These are phyloP conservation scores for Tetragonula clypearis DNA, from an alignment of 1,140 invertebrate genomes.

Conservation along the genomic window DNA sequence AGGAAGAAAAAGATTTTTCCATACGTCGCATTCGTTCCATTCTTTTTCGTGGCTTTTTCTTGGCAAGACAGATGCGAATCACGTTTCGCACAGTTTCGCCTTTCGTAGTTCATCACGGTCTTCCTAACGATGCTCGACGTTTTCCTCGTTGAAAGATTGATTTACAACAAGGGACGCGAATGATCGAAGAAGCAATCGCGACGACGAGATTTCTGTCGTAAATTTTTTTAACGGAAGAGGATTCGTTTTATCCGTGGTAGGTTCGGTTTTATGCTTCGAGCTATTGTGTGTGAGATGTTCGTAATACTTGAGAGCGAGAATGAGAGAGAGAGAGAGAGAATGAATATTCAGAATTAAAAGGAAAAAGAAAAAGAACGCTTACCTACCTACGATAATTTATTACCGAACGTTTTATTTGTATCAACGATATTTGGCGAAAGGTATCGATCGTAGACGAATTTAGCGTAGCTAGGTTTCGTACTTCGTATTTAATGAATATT, in stretches of 20 bases:
- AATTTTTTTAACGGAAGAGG: slow-evolving; percentile 30
- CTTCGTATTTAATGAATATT: slow-evolving; percentile 71
- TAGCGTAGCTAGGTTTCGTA: slow-evolving; percentile 71
- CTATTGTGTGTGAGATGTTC: slow-evolving; percentile 1
- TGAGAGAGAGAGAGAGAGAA: slow-evolving; percentile 24
- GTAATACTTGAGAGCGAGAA: slow-evolving; percentile 12
- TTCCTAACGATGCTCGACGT: slow-evolving; percentile 65
- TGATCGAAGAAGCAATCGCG: background rate
- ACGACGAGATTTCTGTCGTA: slow-evolving; percentile 47
- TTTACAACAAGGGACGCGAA: slow-evolving; percentile 31
- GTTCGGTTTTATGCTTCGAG: slow-evolving; percentile 43
- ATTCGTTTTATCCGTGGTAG: slow-evolving; percentile 57
- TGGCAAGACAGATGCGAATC: background rate
- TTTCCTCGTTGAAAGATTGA: slow-evolving; percentile 34
- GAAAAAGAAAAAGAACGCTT: slow-evolving; percentile 29
- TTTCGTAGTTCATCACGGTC: slow-evolving; percentile 59
- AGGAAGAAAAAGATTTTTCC: slow-evolving; percentile 1
- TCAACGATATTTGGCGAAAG: slow-evolving; percentile 46
- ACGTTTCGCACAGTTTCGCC: background rate
- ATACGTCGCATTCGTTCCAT: slow-evolving; percentile 7
- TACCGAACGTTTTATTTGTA: slow-evolving; percentile 65
- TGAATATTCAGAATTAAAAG: background rate
- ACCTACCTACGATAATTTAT: slow-evolving; percentile 57
- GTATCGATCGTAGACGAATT: slow-evolving; percentile 62
- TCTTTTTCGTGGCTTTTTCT: background rate